These are phyloP conservation scores for Babyrousa celebensis DNA, from an alignment of 2,797 vertebrate species.

Conservation along the genomic window DNA sequence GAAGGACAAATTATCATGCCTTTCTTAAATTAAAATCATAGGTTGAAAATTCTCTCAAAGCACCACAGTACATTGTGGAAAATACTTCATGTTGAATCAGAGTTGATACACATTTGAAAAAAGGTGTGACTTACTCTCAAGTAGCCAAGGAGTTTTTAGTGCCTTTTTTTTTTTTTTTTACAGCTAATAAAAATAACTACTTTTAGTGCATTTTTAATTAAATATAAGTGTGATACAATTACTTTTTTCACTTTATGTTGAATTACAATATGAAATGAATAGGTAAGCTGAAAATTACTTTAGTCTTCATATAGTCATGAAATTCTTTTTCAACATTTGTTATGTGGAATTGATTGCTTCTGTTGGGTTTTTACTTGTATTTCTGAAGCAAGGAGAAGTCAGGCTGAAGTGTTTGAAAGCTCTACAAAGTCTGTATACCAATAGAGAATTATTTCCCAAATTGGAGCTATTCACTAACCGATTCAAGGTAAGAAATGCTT, in stretches of 20 bases:
- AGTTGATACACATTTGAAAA: slow-evolving; percentile 61
- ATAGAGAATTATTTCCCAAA: slow-evolving; percentile 98
- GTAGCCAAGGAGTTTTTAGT: slow-evolving; percentile 29
- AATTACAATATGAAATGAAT: slow-evolving; percentile 63
- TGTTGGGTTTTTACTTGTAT: slow-evolving; percentile 87
- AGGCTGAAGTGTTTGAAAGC: slow-evolving; percentile 99
- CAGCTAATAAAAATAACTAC: no score
- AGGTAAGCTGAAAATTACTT: slow-evolving; percentile 54
- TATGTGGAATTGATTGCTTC: slow-evolving; percentile 68
- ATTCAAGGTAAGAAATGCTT: slow-evolving; percentile 95
- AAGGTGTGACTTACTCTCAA: not conserved
- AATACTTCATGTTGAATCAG: slow-evolving; percentile 50
- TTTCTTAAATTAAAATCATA: slow-evolving; percentile 50
- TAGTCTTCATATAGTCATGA: slow-evolving; percentile 41
- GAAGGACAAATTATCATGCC: not conserved
- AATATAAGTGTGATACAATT: not conserved
- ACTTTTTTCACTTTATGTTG: not conserved
- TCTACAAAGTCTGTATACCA: slow-evolving; percentile 99
- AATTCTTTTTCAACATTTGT: not conserved
- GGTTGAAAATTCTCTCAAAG: not conserved
- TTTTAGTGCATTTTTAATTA: slow-evolving; percentile 65
- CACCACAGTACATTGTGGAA: not conserved
- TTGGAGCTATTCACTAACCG: slow-evolving; percentile 99
- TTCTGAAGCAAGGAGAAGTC: slow-evolving; percentile 98
- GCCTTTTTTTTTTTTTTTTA: slow-evolving; percentile 1